Base-by-base conservation (phyloP, 2,888 invertebrate species). In the Drosophila mercatorum region DNA sequence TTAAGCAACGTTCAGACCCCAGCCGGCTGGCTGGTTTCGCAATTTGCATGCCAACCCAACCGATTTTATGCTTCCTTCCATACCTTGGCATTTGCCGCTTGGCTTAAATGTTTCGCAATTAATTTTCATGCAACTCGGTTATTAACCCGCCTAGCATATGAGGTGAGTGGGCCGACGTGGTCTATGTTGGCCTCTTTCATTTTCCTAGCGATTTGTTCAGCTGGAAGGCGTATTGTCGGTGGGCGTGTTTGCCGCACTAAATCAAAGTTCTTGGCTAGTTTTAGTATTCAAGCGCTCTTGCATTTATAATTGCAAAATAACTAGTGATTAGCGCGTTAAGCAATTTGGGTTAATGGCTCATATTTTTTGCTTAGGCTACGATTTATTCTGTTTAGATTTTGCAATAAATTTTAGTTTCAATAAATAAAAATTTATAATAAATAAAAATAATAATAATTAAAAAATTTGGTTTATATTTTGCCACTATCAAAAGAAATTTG, bases 71-170 rank as follows among this genome's bases (percentile, higher is more conserved):
- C 72, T 84, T 81, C 80, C 83, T 84, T 55, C 43, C 59, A 58
- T 69, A 26, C 55, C 55, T 49, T 51, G 22, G 36, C 62, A 60
- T 59, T 53, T 67, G 40, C 43, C 36, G 47, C 41, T 31, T 56
- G 62, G 47, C 11, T 72, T 76, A 84, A 90, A 86, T 86, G 90
- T 71, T 89, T 90, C 67, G 89, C 89, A 81, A 86, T 90, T 86
- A 90, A 90, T 89, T 86, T 83, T 83, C 84, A 70, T 76, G 85
- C 85, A 72, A 68, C 84, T 64, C 85, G 89, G 89, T 86, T 90
- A 84, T 86, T 86, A 86, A 89, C 84, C 85, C 75, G 72, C 88
- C 87, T 53, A 64, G 62, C 60, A 36, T 41, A 17, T 28, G 47
- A 44, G 43, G 26, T 14, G 40, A 40, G 53, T 26, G 28, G 28